Evolutionary conservation across 2,797 vertebrate genomes (phyloP).

Genomic region (Chiropotes sagulatus): DNA sequence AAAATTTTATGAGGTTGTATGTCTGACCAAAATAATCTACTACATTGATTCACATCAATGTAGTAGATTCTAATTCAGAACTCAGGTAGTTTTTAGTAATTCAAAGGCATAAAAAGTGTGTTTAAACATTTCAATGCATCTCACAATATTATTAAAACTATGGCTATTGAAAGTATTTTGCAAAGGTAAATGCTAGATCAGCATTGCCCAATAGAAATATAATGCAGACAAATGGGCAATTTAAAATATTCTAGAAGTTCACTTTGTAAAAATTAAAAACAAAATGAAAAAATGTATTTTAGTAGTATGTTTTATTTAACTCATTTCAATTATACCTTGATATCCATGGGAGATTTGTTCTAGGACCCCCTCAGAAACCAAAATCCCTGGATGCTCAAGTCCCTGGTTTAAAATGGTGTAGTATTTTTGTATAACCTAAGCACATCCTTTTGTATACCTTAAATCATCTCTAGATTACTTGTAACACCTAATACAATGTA

Average conservation of each 20-base stretch:
- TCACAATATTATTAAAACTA: not conserved
- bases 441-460: not conserved
- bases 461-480: not conserved
- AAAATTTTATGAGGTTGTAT: not conserved
- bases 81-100: too few relatives aligned
- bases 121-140: not conserved
- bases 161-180: not conserved
- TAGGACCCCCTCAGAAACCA: not conserved
- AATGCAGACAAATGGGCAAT: not conserved
- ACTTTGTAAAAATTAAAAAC: not conserved
- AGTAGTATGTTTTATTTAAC: not conserved
- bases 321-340: not conserved
- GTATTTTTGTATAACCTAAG: not conserved
- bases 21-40: not conserved
- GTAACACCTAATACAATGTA: not conserved
- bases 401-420: not conserved
- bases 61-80: too few relatives aligned
- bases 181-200: not conserved
- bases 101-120: not conserved
- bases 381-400: not conserved
- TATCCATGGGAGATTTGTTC: not conserved
- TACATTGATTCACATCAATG: not conserved
- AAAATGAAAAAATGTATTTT: not conserved
- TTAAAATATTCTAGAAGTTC: not conserved
- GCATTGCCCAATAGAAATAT: not conserved